Evolutionary conservation across 2,888 invertebrate genomes (phyloP).

Genomic region (Drosophila fulvimacula): DNA sequence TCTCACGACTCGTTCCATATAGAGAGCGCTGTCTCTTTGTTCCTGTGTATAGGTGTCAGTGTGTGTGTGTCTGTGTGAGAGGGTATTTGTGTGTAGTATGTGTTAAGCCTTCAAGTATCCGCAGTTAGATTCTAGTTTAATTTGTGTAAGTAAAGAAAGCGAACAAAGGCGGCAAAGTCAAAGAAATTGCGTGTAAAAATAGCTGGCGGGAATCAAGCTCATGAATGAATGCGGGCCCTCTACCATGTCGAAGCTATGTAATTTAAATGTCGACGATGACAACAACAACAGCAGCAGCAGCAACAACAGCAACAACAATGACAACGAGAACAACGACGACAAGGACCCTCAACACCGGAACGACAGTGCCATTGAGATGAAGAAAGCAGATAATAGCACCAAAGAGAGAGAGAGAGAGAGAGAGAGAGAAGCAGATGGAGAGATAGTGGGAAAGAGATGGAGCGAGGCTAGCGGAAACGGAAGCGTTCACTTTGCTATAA

Average conservation of each 20-base stretch:
- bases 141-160: slow-evolving; percentile 60
- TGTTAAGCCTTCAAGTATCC: slow-evolving; percentile 42
- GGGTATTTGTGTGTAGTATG: not conserved
- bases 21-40: not conserved
- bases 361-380: slow-evolving; percentile 11
- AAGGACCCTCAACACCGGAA: slow-evolving; percentile 13
- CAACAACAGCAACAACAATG: not conserved
- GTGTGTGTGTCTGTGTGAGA: not conserved
- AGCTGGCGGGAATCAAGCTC: slow-evolving; percentile 29
- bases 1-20: slow-evolving; percentile 13
- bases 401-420: not conserved
- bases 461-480: slow-evolving; percentile 61
- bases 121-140: slow-evolving; percentile 51
- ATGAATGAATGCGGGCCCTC: slow-evolving; percentile 49
- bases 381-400: slow-evolving; percentile 2
- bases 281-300: not conserved
- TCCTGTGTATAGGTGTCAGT: not conserved
- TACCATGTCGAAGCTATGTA: slow-evolving; percentile 27
- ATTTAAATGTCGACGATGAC: slow-evolving; percentile 56
- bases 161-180: slow-evolving; percentile 33
- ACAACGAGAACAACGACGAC: not conserved
- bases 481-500: slow-evolving; percentile 60
- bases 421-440: not conserved
- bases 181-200: slow-evolving; percentile 56
- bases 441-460: slow-evolving; percentile 5